Evolutionary conservation across 2,113 vertebrate genomes (phyloP).

Genomic region (Pomatorhinus ruficollis): DNA sequence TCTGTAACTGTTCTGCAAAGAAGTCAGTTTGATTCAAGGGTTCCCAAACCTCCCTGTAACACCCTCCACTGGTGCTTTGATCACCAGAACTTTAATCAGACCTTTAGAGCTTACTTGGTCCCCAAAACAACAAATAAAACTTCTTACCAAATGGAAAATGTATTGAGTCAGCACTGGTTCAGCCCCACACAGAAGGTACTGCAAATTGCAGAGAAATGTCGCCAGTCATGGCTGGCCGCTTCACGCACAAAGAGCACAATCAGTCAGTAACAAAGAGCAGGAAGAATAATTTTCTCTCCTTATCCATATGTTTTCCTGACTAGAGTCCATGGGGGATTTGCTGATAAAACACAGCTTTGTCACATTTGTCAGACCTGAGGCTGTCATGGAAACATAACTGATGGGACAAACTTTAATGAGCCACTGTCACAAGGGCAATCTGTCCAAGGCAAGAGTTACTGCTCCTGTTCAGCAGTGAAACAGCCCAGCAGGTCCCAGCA

Average conservation of each 20-base stretch:
- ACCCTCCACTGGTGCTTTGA: rapidly evolving
- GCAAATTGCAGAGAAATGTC: background rate
- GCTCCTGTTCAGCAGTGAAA: background rate
- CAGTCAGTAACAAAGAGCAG: background rate
- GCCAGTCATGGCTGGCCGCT: background rate
- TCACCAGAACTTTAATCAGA: background rate
- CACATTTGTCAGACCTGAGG: background rate
- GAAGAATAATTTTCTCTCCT: constrained; percentile 34
- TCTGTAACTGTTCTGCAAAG: background rate
- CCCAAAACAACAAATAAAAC: background rate
- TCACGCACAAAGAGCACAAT: background rate
- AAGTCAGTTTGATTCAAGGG: background rate
- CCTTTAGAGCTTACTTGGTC: background rate
- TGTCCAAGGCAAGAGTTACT: background rate
- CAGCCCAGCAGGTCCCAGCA: background rate
- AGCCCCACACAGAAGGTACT: background rate
- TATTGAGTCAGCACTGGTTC: background rate
- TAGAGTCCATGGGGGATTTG: background rate
- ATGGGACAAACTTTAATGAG: background rate
- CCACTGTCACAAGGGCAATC: background rate
- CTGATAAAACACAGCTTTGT: constrained; percentile 29
- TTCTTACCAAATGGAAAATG: background rate
- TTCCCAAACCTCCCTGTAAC: background rate
- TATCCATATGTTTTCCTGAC: background rate
- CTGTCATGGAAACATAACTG: background rate